These are phyloP conservation scores for Platysteira castanea DNA, from an alignment of 2,113 vertebrate genomes.

Conservation along the genomic window DNA sequence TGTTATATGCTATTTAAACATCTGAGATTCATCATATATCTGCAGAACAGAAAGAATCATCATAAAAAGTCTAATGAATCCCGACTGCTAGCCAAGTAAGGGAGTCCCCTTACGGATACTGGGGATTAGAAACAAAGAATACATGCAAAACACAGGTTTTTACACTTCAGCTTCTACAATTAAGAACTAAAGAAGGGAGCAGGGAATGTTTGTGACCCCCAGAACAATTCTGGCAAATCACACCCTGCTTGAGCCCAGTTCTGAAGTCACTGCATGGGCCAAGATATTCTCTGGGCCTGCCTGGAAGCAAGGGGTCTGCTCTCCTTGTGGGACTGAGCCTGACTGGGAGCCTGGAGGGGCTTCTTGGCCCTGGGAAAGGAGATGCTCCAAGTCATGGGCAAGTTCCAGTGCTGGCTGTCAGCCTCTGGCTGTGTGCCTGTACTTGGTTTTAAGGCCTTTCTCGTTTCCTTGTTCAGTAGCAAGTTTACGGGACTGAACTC, in stretches of 20 bases:
- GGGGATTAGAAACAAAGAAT: slow-evolving; percentile 22
- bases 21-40: slow-evolving; percentile 64
- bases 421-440: not conserved
- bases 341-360: not conserved
- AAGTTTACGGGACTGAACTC: not conserved
- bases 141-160: not conserved
- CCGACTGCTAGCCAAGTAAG: slow-evolving; percentile 31
- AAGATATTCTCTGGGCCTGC: not conserved
- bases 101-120: slow-evolving; percentile 4
- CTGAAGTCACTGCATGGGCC: not conserved
- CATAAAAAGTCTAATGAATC: slow-evolving; percentile 59
- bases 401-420: not conserved
- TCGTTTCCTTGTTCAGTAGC: not conserved
- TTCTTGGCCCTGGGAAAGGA: not conserved
- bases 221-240: not conserved
- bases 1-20: slow-evolving; percentile 63
- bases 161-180: not conserved
- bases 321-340: not conserved
- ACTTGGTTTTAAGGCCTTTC: not conserved
- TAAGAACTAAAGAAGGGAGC: not conserved
- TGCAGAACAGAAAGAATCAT: slow-evolving; percentile 65
- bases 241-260: not conserved
- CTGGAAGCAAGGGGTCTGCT: accelerated
- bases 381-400: not conserved
- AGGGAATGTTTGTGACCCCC: not conserved